A percentile compares a stretch with the other conserved stretches of the same genome.
These are phyloP conservation scores for Piaya cayana DNA, from an alignment of 2,113 vertebrate genomes.

Conservation along the genomic window DNA sequence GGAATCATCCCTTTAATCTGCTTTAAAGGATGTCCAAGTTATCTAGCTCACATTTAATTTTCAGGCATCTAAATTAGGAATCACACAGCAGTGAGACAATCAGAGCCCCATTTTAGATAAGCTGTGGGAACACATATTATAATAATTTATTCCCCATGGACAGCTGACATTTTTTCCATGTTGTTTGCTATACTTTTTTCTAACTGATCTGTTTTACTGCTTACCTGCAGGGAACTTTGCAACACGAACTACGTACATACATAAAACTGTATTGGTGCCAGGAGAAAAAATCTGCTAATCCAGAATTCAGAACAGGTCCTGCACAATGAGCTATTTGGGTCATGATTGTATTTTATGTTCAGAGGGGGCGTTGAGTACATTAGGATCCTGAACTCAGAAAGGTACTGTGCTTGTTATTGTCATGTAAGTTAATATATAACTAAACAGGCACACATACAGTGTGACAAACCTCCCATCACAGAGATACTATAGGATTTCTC, in stretches of 20 bases:
- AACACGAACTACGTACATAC: background rate
- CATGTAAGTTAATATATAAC: background rate
- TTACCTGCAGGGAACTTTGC: background rate
- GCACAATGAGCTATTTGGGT: background rate
- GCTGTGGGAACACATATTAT: background rate
- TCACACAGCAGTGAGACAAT: background rate
- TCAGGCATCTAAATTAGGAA: background rate
- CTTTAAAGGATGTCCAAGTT: background rate
- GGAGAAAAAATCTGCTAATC: background rate
- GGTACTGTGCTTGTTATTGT: background rate
- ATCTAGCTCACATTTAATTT: background rate
- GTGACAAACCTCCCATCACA: background rate
- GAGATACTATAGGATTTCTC: background rate
- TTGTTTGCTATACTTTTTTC: background rate
- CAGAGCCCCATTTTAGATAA: background rate
- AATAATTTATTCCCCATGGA: background rate
- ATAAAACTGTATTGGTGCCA: background rate
- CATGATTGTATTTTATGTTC: background rate
- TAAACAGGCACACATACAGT: background rate
- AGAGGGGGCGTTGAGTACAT: background rate
- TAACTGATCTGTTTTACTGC: background rate
- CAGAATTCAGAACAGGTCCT: background rate
- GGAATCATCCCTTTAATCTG: background rate
- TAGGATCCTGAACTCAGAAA: background rate
- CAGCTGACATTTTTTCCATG: background rate